Conservation (phyloP, 2,888 invertebrate species). For the Cancer borealis region DNA sequence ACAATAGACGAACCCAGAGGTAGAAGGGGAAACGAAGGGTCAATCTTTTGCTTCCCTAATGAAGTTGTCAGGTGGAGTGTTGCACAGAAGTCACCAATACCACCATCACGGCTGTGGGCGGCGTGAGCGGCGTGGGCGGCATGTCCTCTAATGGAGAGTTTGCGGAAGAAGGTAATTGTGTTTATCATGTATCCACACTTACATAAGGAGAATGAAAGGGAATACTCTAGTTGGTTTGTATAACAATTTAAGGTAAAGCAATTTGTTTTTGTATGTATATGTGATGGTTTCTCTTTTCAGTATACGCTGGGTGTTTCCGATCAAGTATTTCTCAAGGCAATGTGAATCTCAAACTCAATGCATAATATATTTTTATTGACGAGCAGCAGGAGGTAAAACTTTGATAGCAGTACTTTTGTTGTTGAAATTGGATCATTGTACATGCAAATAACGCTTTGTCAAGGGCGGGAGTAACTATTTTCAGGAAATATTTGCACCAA, state of each 20-base stretch:
- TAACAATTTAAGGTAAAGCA: too few species aligned
- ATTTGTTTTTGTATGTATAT: not conserved
- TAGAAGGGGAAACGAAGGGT: too few species aligned
- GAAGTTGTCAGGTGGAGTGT: not conserved
- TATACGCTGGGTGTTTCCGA: too few species aligned
- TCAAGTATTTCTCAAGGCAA: too few species aligned
- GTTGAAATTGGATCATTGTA: conserved; percentile 56
- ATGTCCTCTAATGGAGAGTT: too few species aligned
- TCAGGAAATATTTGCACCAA: conserved; percentile 69
- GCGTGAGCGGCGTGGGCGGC: too few species aligned
- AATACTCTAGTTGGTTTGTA: too few species aligned
- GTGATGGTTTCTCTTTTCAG: not conserved
- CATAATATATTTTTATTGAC: not conserved
- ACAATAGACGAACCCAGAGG: too few species aligned
- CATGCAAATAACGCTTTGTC: conserved; percentile 69
- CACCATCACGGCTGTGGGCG: not conserved
- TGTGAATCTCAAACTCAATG: too few species aligned
- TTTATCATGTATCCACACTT: not conserved
- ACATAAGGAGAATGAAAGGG: too few species aligned
- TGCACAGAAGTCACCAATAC: not conserved
- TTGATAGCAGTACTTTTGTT: not conserved
- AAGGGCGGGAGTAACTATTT: conserved; percentile 64
- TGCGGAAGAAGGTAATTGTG: not conserved
- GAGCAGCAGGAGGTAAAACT: not conserved
- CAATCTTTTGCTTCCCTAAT: not conserved